A percentile compares a stretch with the other conserved stretches of the same genome.
Evolutionary conservation across 2,888 invertebrate species (phyloP).

Genomic region (Trichacis sp.): DNA sequence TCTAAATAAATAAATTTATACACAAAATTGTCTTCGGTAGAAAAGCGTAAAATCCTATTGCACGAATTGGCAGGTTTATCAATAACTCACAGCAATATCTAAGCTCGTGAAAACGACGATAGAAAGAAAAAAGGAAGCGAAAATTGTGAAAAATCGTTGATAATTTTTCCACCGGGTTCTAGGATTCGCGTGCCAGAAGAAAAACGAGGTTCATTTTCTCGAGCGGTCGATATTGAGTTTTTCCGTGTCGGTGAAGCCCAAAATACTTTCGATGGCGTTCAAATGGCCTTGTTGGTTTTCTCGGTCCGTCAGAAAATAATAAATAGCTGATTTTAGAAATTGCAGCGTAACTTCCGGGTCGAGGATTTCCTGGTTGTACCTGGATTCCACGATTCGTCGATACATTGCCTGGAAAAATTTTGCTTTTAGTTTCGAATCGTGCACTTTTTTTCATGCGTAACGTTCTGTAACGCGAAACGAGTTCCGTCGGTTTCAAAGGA

Average conservation of each 20-base stretch:
- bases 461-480: too few species aligned
- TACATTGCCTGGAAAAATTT: slow-evolving; percentile 88
- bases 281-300: slow-evolving; percentile 91
- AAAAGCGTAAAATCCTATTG: neutral
- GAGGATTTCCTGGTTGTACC: slow-evolving; percentile 78
- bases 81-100: neutral
- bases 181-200: neutral
- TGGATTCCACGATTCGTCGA: slow-evolving; percentile 83
- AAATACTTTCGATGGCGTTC: slow-evolving; percentile 90
- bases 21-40: too few species aligned
- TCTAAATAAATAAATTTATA: too few species aligned
- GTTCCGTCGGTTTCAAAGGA: too few species aligned
- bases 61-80: neutral
- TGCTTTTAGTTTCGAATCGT: too few species aligned
- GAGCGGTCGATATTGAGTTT: slow-evolving; percentile 81
- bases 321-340: slow-evolving; percentile 92
- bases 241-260: slow-evolving; percentile 87
- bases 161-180: neutral
- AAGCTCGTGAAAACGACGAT: neutral
- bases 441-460: too few species aligned
- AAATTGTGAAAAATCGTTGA: neutral
- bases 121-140: neutral
- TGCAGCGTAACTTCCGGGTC: slow-evolving; percentile 94
- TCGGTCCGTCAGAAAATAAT: slow-evolving; percentile 90
- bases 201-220: slow-evolving; percentile 14